Conservation (phyloP, 2,113 vertebrate genomes). For the Marmota monax region DNA sequence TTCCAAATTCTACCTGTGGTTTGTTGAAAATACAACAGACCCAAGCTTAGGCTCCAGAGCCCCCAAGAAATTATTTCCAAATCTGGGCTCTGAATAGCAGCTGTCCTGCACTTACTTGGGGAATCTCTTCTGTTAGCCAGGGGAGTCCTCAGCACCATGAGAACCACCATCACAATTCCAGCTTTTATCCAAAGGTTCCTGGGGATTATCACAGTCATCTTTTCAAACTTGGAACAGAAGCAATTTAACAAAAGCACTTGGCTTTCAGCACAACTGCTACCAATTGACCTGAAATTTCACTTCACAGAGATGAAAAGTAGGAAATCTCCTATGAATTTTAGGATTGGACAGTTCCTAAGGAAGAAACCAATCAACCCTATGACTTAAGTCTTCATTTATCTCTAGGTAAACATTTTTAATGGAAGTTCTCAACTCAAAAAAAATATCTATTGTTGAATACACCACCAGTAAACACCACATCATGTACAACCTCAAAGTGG, state of each 20-base stretch:
- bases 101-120: neutral
- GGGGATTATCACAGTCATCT: neutral
- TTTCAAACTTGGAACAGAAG: neutral
- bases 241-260: neutral
- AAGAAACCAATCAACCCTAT: neutral
- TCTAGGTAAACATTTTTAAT: neutral
- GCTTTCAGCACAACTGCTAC: neutral
- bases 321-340: neutral
- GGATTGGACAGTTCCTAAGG: neutral
- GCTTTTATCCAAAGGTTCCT: neutral
- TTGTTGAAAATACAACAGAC: neutral
- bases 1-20: neutral
- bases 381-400: neutral
- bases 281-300: neutral
- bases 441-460: no score
- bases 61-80: neutral
- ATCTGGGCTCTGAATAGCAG: neutral
- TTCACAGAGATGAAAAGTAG: neutral
- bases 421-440: neutral
- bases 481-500: no score
- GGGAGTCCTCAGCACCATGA: neutral
- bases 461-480: no score
- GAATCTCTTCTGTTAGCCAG: neutral
- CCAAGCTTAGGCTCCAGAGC: no score
- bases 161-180: neutral